Percentiles rank a stretch among this genome's conserved stretches.
Evolutionary conservation across 2,797 vertebrate species (phyloP).

Genomic region (Gouania willdenowi): DNA sequence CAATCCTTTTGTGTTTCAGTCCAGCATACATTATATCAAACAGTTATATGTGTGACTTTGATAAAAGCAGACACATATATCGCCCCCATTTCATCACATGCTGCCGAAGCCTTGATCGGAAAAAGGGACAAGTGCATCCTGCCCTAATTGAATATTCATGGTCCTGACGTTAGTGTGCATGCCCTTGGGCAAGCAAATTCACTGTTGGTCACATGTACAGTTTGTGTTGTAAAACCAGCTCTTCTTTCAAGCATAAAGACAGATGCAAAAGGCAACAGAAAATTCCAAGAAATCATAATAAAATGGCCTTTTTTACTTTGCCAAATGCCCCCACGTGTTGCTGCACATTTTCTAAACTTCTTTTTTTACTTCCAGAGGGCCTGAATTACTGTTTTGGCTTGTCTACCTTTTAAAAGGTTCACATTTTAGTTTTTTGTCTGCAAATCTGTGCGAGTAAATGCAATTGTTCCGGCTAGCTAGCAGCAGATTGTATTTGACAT

Average conservation of each 20-base stretch:
- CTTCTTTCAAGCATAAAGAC: neutral
- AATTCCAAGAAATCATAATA: neutral
- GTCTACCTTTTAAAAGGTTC: conserved; percentile 17
- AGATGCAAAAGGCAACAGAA: neutral
- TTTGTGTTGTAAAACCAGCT: conserved; percentile 10
- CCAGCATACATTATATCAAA: conserved; percentile 20
- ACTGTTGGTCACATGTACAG: conserved; percentile 23
- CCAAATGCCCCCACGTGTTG: neutral
- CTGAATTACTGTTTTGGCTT: conserved; percentile 23
- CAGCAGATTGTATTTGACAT: conserved; percentile 78
- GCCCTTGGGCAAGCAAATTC: conserved; percentile 46
- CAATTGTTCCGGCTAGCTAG: conserved; percentile 69
- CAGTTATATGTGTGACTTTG: conserved; percentile 17
- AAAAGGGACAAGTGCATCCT: conserved; percentile 39
- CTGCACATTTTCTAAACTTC: neutral
- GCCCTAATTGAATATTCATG: conserved; percentile 65
- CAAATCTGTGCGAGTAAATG: conserved; percentile 60
- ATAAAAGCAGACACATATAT: conserved; percentile 48
- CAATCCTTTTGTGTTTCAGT: conserved; percentile 25
- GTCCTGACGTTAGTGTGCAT: conserved; percentile 26
- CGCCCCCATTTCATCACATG: conserved; percentile 46
- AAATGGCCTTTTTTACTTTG: neutral
- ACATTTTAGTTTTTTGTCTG: conserved; percentile 51
- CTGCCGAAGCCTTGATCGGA: conserved; percentile 9
- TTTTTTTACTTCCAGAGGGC: neutral